These are phyloP conservation scores for Anguilla marmorata DNA, from an alignment of 2,797 vertebrate species.

Conservation along the genomic window DNA sequence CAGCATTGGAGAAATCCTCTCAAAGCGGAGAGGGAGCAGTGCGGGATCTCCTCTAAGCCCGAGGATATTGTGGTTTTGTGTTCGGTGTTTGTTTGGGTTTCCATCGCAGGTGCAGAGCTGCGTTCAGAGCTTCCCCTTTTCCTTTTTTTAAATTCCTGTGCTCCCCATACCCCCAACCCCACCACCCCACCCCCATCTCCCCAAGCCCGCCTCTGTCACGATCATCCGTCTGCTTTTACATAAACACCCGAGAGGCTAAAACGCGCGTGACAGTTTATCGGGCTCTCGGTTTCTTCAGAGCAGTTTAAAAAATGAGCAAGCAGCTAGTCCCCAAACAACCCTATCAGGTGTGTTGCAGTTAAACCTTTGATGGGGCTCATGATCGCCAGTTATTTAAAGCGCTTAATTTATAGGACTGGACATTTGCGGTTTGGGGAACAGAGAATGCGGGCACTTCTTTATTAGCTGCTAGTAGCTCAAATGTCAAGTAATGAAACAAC, in stretches of 20 bases:
- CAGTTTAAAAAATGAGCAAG: neutral
- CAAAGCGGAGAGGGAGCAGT: neutral
- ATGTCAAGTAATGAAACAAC: constrained; percentile 43
- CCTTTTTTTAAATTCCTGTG: neutral
- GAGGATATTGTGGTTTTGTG: constrained; percentile 42
- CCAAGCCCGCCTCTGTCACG: neutral
- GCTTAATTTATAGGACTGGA: constrained; percentile 40
- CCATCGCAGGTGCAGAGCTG: constrained; percentile 23
- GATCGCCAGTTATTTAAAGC: constrained; percentile 35
- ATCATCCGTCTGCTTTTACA: neutral
- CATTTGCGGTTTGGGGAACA: constrained; percentile 24
- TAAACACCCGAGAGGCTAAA: neutral
- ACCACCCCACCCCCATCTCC: neutral
- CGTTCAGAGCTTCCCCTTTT: neutral
- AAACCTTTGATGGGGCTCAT: constrained; percentile 21
- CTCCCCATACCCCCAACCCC: neutral
- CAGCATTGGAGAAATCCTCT: constrained; percentile 5
- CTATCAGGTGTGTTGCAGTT: neutral
- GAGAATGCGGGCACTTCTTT: neutral
- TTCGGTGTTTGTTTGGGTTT: constrained; percentile 33
- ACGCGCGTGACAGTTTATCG: neutral
- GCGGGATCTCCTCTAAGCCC: neutral
- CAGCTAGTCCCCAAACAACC: neutral
- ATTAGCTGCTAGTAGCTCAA: constrained; percentile 23
- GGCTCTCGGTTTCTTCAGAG: neutral